phyloP scores from a whole-genome alignment of 1,140 invertebrate species.

The Lepidurus couesii region DNA sequence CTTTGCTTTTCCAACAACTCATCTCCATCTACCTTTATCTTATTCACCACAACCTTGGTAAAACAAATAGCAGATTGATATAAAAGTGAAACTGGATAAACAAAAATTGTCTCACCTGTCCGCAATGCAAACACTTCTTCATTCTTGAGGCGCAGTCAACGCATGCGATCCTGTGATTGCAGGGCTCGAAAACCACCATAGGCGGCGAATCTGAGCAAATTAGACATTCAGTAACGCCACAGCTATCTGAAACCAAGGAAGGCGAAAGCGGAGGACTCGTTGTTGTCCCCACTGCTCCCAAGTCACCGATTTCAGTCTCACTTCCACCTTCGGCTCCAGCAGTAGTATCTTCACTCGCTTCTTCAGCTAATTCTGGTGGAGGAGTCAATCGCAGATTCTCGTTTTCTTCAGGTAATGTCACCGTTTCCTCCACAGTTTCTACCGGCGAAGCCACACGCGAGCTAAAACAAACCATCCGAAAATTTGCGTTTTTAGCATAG shows the following conservation, averaged over 20 bases:
- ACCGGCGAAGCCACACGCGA: neutral
- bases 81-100: neutral
- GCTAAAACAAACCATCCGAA: neutral
- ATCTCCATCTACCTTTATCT: neutral
- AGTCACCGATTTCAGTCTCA: neutral
- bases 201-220: slow-evolving; percentile 63
- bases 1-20: slow-evolving; percentile 42
- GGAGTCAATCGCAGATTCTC: neutral
- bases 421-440: neutral
- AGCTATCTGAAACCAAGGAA: neutral
- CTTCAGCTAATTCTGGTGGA: slow-evolving; percentile 29
- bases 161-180: slow-evolving; percentile 66
- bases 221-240: slow-evolving; percentile 52
- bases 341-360: slow-evolving; percentile 23
- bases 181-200: slow-evolving; percentile 64
- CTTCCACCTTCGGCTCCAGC: neutral
- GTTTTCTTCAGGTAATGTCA: neutral
- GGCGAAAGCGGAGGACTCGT: neutral
- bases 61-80: neutral
- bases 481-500: too few relatives aligned
- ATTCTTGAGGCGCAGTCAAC: slow-evolving; percentile 68
- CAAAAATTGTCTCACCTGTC: slow-evolving; percentile 40
- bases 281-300: neutral
- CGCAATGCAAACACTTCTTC: slow-evolving; percentile 73
- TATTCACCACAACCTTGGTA: neutral